Percentiles rank a stretch among this genome's conserved stretches.
These are phyloP conservation scores for Oreochromis spilurus DNA, from an alignment of 2,113 vertebrate genomes.

Conservation along the genomic window DNA sequence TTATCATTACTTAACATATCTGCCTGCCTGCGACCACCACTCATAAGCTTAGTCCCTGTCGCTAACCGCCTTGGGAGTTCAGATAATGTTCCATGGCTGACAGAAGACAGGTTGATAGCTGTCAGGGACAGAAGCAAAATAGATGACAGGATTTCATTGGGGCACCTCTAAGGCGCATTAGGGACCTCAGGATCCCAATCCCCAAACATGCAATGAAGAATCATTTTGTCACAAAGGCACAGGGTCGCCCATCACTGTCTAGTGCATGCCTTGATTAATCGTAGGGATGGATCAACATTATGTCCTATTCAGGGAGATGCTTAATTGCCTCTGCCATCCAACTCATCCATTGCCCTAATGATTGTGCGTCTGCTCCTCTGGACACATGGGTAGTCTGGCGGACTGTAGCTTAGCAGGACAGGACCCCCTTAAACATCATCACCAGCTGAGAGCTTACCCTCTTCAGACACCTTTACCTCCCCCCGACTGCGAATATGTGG, in stretches of 20 bases:
- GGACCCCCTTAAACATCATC: conserved; percentile 45
- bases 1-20: conserved; percentile 92
- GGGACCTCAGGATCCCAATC: conserved; percentile 86
- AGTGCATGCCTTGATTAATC: conserved; percentile 98
- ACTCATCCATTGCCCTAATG: conserved; percentile 96
- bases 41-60: conserved; percentile 84
- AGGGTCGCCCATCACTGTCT: conserved; percentile 98
- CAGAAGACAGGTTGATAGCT: conserved; percentile 97
- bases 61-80: conserved; percentile 91
- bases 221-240: conserved; percentile 97
- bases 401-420: conserved; percentile 38
- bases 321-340: conserved; percentile 83
- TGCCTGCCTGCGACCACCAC: conserved; percentile 88
- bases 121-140: conserved; percentile 94
- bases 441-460: conserved; percentile 40
- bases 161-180: conserved; percentile 96
- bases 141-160: conserved; percentile 96
- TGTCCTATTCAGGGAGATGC: conserved; percentile 90
- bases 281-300: conserved; percentile 97
- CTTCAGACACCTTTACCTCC: conserved; percentile 48
- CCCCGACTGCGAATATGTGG: conserved; percentile 34
- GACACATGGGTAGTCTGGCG: conserved; percentile 68
- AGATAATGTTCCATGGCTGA: conserved; percentile 96
- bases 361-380: conserved; percentile 86
- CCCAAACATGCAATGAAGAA: conserved; percentile 94